Evolutionary conservation across 2,888 invertebrate genomes (phyloP), one percentile per base, ranked within the genome.

Genomic region (Cotesia congregata): DNA sequence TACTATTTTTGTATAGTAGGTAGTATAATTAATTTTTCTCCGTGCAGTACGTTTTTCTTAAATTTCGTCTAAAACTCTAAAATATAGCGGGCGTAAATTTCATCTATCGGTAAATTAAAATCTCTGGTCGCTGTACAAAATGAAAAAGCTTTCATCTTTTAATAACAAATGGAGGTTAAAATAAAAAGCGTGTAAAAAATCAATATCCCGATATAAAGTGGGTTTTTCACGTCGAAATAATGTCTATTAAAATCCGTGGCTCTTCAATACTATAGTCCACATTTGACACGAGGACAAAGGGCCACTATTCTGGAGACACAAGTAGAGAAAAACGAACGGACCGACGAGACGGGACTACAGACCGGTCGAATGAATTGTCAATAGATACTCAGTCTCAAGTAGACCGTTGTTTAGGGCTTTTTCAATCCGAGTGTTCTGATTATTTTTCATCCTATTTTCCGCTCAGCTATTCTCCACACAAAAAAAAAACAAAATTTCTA

Each of bases 331-430:
- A 20, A 17, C 41, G 40, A 41, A 41, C 41, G 0, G 40, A 68
- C 30, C 30, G 30, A 30, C 30, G 30, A 30, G 30, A 30, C 3
- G 30, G 3, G 30, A 30, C 3, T 30, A 30, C 30, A 30, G 2
- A 30, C 30, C 17, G 41, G 39, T 15, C 68, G 50, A 68, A 68
- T 68, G 17, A 7, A 68, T 67, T 12, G 67, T 67, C 68, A 41
- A 68, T 68, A 41, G 41, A 68, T 68, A 12, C 68, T 39, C 39
- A 15, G 68, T 68, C 68, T 68, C 41, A 68, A 68, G 68, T 39
- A 68, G 68, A 68, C 68, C 41, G 68, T 41, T 68, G 15, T 68
- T 17, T 6, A 68, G 17, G 15, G n/a, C 15, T 68, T 41, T 17
- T 17, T 39, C n/a, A 7, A 17, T 17, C n/a, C 39, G 6, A 68